Conservation (phyloP, 2,888 invertebrate species). For the Athrips mouffetella region DNA sequence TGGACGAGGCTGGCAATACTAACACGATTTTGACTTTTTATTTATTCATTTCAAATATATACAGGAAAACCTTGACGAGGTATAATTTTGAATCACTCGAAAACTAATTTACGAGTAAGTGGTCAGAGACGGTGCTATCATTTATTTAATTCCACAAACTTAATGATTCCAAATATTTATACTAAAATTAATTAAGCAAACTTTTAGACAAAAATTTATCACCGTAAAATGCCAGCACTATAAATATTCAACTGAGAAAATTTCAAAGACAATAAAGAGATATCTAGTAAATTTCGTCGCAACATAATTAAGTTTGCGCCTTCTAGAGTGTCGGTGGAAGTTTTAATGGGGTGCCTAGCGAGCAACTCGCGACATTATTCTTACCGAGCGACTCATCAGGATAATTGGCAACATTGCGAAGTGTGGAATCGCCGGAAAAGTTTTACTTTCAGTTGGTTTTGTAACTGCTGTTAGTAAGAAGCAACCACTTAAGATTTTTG, state of each 20-base stretch:
- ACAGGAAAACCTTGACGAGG: too few relatives aligned
- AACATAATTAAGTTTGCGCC: slow-evolving; percentile 51
- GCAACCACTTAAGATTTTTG: too few relatives aligned
- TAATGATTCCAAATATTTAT: neutral
- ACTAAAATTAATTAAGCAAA: neutral
- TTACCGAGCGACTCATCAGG: slow-evolving; percentile 35
- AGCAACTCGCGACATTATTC: slow-evolving; percentile 46
- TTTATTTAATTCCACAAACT: neutral
- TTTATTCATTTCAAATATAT: too few relatives aligned
- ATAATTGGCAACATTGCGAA: slow-evolving; percentile 16
- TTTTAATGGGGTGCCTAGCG: slow-evolving; percentile 52
- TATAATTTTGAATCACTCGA: too few relatives aligned
- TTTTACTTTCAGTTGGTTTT: too few relatives aligned
- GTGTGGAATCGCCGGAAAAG: slow-evolving; percentile 2
- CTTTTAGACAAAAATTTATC: slow-evolving; percentile 5
- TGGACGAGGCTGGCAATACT: too few relatives aligned
- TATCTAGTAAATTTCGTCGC: slow-evolving; percentile 44
- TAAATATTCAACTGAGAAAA: slow-evolving; percentile 28
- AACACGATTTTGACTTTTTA: too few relatives aligned
- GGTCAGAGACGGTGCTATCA: too few relatives aligned
- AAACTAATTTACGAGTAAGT: too few relatives aligned
- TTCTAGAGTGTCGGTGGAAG: slow-evolving; percentile 41
- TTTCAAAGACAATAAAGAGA: slow-evolving; percentile 32
- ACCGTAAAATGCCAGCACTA: neutral
- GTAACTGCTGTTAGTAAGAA: too few relatives aligned